These are phyloP conservation scores for Centropus bengalensis DNA, from an alignment of 2,113 vertebrate genomes.

Conservation along the genomic window DNA sequence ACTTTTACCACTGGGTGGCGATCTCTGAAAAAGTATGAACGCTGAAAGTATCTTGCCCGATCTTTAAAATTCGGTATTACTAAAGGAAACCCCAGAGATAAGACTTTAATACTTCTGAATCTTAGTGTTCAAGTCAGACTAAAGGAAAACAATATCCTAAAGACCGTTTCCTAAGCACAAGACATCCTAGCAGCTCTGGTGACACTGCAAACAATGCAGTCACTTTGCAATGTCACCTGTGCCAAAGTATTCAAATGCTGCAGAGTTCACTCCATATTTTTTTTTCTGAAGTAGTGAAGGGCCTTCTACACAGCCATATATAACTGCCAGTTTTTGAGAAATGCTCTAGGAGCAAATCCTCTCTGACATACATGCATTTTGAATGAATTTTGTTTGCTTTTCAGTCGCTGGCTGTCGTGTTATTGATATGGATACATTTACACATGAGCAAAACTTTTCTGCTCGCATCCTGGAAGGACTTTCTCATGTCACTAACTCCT, in stretches of 20 bases:
- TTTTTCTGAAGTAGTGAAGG: background rate
- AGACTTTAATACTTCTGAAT: background rate
- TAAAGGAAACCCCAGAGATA: background rate
- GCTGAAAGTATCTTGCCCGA: accelerated
- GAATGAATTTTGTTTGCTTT: background rate
- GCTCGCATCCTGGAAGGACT: background rate
- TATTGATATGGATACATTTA: background rate
- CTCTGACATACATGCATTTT: background rate
- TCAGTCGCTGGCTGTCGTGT: background rate
- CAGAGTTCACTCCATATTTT: background rate
- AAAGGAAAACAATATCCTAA: background rate
- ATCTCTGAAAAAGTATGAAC: conserved; percentile 26
- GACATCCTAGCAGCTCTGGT: background rate
- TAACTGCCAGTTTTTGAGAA: background rate
- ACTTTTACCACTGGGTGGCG: conserved; percentile 38
- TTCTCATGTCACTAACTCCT: background rate
- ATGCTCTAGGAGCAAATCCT: background rate
- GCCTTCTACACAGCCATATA: background rate
- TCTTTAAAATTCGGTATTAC: background rate
- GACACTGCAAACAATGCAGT: background rate
- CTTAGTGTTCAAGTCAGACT: background rate
- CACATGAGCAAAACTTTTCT: background rate
- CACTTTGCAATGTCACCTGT: background rate
- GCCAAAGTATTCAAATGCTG: background rate
- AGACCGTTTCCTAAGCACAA: background rate